Evolutionary conservation across 2,113 vertebrate genomes (phyloP).

Genomic region (Corythaixoides concolor): DNA sequence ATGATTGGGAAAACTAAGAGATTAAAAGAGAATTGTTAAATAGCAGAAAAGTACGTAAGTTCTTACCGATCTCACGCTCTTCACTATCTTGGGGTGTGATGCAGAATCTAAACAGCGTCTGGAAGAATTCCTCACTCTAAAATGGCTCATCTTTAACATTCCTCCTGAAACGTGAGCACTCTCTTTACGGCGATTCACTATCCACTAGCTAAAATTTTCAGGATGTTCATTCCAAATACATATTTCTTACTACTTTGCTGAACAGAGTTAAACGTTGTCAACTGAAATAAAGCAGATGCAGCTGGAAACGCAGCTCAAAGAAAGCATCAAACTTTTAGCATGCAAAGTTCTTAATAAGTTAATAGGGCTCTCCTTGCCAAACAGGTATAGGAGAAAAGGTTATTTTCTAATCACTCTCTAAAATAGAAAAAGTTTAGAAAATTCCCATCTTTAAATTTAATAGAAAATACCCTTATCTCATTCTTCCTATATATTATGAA

Average conservation of each 20-base stretch:
- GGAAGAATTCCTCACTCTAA: background rate
- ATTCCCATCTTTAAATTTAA: too few relatives aligned
- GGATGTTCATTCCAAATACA: conserved; percentile 30
- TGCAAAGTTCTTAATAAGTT: background rate
- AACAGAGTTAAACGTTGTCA: background rate
- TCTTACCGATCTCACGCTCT: conserved; percentile 6
- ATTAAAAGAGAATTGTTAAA: background rate
- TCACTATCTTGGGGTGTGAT: background rate
- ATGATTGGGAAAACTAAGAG: background rate
- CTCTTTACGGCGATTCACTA: background rate
- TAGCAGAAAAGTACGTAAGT: background rate
- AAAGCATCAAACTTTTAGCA: background rate
- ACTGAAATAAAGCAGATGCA: conserved; percentile 50
- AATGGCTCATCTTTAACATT: conserved; percentile 2
- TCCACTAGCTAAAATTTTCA: background rate
- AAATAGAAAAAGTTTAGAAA: background rate
- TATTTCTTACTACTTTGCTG: background rate
- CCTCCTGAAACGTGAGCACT: conserved; percentile 28
- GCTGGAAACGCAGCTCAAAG: background rate
- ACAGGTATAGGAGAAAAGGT: background rate
- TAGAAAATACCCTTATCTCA: background rate
- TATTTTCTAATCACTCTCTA: background rate
- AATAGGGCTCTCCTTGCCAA: background rate
- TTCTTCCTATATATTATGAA: background rate
- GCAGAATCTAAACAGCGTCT: background rate